Evolutionary conservation across 92 coral and sea anemone genomes (phyloP).

Genomic region (Umimayanthus chanpuru): DNA sequence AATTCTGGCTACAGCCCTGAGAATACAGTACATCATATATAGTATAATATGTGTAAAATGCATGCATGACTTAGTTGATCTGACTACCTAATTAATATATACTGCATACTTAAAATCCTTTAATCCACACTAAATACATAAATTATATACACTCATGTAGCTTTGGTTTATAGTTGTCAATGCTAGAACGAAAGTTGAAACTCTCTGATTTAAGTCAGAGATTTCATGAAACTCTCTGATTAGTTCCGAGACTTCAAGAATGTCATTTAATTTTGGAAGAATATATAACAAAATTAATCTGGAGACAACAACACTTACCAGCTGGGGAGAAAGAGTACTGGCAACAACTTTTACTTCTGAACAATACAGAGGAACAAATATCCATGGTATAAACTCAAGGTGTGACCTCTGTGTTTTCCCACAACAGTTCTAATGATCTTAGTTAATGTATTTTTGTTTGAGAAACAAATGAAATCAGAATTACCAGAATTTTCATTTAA

Average conservation of each 20-base stretch:
- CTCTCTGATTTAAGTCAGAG: neutral
- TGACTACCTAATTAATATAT: too few species aligned
- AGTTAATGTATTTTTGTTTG: neutral
- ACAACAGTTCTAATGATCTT: neutral
- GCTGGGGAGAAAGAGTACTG: neutral
- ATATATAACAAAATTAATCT: neutral
- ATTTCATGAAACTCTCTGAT: neutral
- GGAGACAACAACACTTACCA: neutral
- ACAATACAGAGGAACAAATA: slow-evolving; percentile 20
- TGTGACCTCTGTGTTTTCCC: neutral
- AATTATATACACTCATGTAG: neutral
- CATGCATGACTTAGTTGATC: too few species aligned
- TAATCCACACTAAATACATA: neutral
- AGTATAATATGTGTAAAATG: too few species aligned
- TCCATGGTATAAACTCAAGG: slow-evolving; percentile 2
- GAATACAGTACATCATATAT: too few species aligned
- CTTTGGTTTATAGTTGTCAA: neutral
- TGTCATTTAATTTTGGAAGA: neutral
- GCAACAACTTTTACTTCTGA: neutral
- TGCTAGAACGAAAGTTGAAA: too few species aligned
- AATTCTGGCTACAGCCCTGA: too few species aligned
- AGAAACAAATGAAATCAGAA: neutral
- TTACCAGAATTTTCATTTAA: too few species aligned
- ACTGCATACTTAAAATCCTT: too few species aligned
- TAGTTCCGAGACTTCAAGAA: neutral